Base-by-base conservation (phyloP, 2,888 invertebrate genomes). In the Plutella xylostella region DNA sequence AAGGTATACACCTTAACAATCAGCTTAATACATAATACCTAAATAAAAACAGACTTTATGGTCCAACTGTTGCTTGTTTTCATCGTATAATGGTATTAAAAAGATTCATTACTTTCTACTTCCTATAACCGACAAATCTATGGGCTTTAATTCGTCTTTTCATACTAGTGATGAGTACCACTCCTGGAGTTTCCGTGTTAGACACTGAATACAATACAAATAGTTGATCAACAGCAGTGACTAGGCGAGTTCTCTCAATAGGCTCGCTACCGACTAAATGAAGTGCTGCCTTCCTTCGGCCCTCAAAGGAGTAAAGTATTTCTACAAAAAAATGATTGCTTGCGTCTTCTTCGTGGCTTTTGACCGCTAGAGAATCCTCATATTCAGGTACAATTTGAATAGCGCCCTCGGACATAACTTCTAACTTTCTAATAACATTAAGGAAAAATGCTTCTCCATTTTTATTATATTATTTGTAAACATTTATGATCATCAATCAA, bases 161-260 rank as follows among this genome's bases (percentile, higher is more conserved):
- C 37, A 37, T n/a, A 75, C 69, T 58, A 52, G 46, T n/a, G n/a
- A n/a, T n/a, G n/a, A n/a, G n/a, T 48, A 54, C 56, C 51, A 72
- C 75, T 75, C 69, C 76, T 68, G 71, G 73, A 65, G 71, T 72
- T 72, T 61, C 55, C 61, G 64, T 68, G 60, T 61, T 59, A 64
- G 68, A 64, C n/a, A n/a, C 12, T 11, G 37, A 17, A 64, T 62
- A 58, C 55, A 52, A 58, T 66, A 68, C 64, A 74, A 73, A 75
- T 70, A 75, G 74, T 76, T n/a, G 74, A 78, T 72, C 73, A 76
- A 72, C 67, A 65, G 63, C 65, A 71, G 70, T 80, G 82, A 83
- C 75, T 57, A 43, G 44, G 79, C 82, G 75, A 57, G 56, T 71
- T 67, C 51, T 50, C 48, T 70, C 61, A 71, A 75, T 66, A 68